Base-by-base conservation (phyloP, 1,140 invertebrate genomes). In the Pinna nobilis region DNA sequence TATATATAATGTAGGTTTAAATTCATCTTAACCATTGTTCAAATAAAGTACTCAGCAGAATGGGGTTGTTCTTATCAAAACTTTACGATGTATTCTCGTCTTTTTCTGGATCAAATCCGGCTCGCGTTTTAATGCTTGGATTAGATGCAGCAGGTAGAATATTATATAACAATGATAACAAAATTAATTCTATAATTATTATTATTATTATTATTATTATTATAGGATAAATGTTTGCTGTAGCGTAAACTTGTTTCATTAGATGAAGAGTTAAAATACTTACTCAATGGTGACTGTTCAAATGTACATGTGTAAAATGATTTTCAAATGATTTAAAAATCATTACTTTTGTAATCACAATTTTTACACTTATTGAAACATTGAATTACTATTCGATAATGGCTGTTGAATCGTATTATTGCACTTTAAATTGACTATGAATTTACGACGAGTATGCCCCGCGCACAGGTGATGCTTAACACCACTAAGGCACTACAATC, bases 121-220 rank as follows among this genome's bases (percentile, higher is more conserved):
- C 82, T 32, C 67, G 86, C 59, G 86, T 88, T 61, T 61, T 88
- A 9, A 81, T 88, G 80, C 66, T 88, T 6, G 86, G 86, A 44
- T 60, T 88, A 55, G 86, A 88, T 70, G 82, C 81, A 61, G 84
- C 86, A 70, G 86, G 86, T 82, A 82, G 68, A 50, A 37, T 39
- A 37, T 39, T 15, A 47, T 47, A 1, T 47, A 18, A 47, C 20
- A 47, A 6, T 13, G 11, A 44, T 44, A 47, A 47, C 20, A 6
- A 18, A 47, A 18, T 15, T 18, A 15, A 47, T 47, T 47, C 20
- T 3, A 18, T 18, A 20, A 20, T 18, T 3, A 18, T 47, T 47
- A 47, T 18, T 3, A 47, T 47, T 47, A 18, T 9, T 44, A 18
- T 20, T 18, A 1, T 47, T 2, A 18, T 18, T 47, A 18, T 18